Base-by-base conservation (phyloP, 64 coral and sea anemone species). In the Dendronephthya gigantea region DNA sequence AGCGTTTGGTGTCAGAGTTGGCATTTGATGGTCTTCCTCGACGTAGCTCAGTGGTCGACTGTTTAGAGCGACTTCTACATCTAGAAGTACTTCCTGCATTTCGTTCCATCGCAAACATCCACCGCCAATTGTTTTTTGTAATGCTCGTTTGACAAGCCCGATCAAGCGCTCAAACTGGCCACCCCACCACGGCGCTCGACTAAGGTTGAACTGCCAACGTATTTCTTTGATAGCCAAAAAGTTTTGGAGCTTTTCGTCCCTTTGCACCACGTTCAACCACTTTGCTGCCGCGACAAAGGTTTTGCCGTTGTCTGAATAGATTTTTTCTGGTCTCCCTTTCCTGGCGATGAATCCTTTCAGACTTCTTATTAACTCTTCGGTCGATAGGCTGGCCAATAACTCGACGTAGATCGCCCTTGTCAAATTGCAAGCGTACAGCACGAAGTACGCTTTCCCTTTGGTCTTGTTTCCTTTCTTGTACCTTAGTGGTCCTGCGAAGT, bases 141-240 rank as follows among this genome's bases (percentile, higher is more conserved):
- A 16, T 52, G 50, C 13, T 1, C 50, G 50, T 52, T 74, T 74
- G 13, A 74, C 32, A 11, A 74, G 23, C 68, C 68, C 68, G 9
- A 74, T 74, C n/a, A 74, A 9, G n/a, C 68, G 23, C 25, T 74
- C 68, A 28, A 74, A 74, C 33, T 74, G 68, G n/a, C 68, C 68
- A 35, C 68, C 68, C 68, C 68, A 74, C 68, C 68, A 74, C 11
- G 68, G 68, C 19, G 68, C 68, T 35, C 68, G n/a, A 74, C 68
- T 2, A 35, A 74, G 68, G 68, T 74, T 74, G 23, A 74, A 74
- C n/a, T n/a, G n/a, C n/a, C n/a, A n/a, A n/a, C n/a, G n/a, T n/a
- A n/a, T n/a, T n/a, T n/a, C n/a, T n/a, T 27, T 74, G n/a, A 12
- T 27, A 74, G 68, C 68, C 25, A 74, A 27, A 13, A 25, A 12